These are phyloP conservation scores for Drosophila algonquin DNA, from an alignment of 2,888 invertebrate species.

Conservation along the genomic window DNA sequence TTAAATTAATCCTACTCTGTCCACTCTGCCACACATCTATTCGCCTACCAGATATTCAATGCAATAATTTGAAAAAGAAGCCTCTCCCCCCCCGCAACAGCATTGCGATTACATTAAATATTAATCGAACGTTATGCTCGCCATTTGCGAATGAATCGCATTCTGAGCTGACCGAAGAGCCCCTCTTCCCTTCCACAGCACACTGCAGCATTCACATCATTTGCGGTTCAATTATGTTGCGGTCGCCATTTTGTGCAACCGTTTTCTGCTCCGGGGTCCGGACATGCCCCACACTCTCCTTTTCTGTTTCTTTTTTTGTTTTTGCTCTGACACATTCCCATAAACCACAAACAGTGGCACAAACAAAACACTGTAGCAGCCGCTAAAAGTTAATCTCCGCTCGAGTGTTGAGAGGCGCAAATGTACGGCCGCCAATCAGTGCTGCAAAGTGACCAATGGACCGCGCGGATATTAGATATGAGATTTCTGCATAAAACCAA, in stretches of 20 bases:
- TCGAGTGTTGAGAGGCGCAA: background rate
- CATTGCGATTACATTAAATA: constrained; percentile 9
- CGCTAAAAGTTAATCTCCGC: constrained; percentile 4
- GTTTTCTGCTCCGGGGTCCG: constrained; percentile 36
- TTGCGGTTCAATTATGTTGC: constrained; percentile 50
- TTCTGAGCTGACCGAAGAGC: background rate
- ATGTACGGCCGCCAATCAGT: background rate
- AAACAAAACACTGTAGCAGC: background rate
- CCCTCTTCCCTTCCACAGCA: background rate
- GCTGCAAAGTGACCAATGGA: background rate
- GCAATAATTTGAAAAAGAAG: background rate
- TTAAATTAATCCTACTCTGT: background rate
- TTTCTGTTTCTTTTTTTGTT: constrained; percentile 5
- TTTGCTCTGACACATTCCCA: constrained; percentile 39
- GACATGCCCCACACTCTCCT: constrained; percentile 20
- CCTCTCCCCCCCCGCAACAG: background rate
- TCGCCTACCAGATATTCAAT: background rate
- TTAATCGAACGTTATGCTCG: constrained; percentile 14
- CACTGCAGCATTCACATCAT: constrained; percentile 25
- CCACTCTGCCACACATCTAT: background rate
- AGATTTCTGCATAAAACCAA: background rate
- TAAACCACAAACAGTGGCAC: constrained; percentile 38
- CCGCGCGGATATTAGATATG: background rate
- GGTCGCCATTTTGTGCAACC: constrained; percentile 39
- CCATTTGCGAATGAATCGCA: background rate